These are phyloP conservation scores for Molanna angustata DNA, from an alignment of 2,888 invertebrate genomes.

Conservation along the genomic window DNA sequence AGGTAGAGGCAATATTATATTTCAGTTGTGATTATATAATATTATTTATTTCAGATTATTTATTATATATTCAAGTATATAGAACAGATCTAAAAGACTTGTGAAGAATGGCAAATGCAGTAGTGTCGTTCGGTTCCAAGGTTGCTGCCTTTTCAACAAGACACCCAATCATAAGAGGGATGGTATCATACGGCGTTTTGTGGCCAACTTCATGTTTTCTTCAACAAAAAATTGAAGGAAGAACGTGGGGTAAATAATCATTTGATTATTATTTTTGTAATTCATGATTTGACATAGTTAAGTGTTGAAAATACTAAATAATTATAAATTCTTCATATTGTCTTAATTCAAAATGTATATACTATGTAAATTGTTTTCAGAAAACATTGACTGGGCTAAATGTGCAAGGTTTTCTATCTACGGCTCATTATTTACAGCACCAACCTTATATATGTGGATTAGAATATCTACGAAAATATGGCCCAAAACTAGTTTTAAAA, in stretches of 20 bases:
- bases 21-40: background rate
- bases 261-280: background rate
- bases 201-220: conserved; percentile 73
- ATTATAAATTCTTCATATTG: background rate
- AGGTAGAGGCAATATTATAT: too few species aligned
- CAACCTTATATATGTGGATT: conserved; percentile 78
- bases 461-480: conserved; percentile 72
- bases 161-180: conserved; percentile 56
- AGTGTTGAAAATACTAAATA: too few species aligned
- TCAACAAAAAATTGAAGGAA: conserved; percentile 68
- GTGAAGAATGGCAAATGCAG: conserved; percentile 6
- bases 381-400: conserved; percentile 59
- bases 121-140: conserved; percentile 39
- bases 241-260: conserved; percentile 58
- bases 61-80: background rate
- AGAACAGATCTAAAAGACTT: background rate
- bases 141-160: conserved; percentile 45
- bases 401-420: conserved; percentile 72
- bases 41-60: background rate
- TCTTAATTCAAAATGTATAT: background rate
- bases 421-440: conserved; percentile 79
- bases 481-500: conserved; percentile 67
- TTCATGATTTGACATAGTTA: background rate
- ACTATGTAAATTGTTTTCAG: background rate
- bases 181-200: conserved; percentile 68